Evolutionary conservation across 2,888 invertebrate species (phyloP), one percentile per base, ranked within the genome.

Genomic region (Drosophila limbata): DNA sequence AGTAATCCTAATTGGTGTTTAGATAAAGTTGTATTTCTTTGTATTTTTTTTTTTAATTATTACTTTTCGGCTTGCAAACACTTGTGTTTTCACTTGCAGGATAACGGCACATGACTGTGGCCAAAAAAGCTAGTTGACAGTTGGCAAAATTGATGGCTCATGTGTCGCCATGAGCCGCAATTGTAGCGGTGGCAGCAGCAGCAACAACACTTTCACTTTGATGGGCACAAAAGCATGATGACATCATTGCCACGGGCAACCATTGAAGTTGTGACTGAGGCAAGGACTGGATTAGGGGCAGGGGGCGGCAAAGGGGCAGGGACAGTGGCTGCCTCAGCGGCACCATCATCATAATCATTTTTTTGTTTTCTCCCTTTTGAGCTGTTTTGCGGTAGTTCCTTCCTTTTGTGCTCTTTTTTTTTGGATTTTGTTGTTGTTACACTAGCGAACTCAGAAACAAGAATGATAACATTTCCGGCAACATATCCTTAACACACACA

Each of bases 391-490:
- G 31, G 33, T 60, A 62, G 56, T 68, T 57, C 47, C 56, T 69
- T 52, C 53, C 37, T 37, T 53, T 47, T 63, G 40, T 51, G 48
- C 59, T 53, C 40, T 60, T 66, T 67, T 10, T 42, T 25, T 33
- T 52, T 37, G 0, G 39, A 47, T 59, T 48, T 25, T 44, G 33
- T 10, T 21, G 10, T 17, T 28, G 40, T 31, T 55, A 17, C 64
- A 64, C 44, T 52, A 47, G 51, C n/a, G 39, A 35, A 48, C 17
- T 39, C 25, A 51, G 42, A 19, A 56, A 61, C 66, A 50, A 50
- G 51, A 48, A 73, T 79, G 79, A 78, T 80, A 82, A 85, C 88
- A 90, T 88, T 74, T 84, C 84, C 89, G 87, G 77, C 73, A 75
- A 79, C 81, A 79, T 90, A 78, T 88, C 84, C 81, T 79, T 73